Percentiles rank a stretch among this genome's conserved stretches.
Conservation (phyloP, 2,797 vertebrate species). For the Channallabes apus region DNA sequence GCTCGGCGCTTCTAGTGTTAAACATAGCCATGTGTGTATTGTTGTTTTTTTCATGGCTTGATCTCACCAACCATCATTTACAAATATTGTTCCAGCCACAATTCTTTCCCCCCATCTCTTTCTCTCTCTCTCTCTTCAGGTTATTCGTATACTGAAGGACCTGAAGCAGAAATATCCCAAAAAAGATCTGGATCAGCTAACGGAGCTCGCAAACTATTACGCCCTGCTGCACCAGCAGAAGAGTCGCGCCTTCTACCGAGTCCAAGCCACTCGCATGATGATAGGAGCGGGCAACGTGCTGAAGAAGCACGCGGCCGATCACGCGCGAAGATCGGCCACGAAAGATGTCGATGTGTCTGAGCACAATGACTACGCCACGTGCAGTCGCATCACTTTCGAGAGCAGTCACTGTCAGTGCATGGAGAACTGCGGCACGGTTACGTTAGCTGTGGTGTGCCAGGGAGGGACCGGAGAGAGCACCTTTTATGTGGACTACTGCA, state of each 20-base stretch:
- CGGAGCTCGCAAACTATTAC: conserved; percentile 91
- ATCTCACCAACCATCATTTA: too few relatives aligned
- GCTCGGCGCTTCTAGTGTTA: too few relatives aligned
- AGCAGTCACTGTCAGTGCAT: conserved; percentile 88
- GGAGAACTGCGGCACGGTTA: conserved; percentile 89
- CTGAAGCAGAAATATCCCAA: conserved; percentile 94
- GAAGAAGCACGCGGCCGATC: conserved; percentile 84
- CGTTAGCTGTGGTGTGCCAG: conserved; percentile 78
- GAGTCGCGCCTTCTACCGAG: conserved; percentile 95
- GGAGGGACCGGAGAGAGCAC: conserved; percentile 83
- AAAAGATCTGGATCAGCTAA: conserved; percentile 90
- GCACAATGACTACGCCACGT: conserved; percentile 69
- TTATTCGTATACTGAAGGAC: conserved; percentile 93
- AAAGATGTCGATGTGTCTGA: conserved; percentile 54
- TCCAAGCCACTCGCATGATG: conserved; percentile 92
- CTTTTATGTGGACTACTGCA: conserved; percentile 95
- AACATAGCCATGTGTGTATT: too few relatives aligned
- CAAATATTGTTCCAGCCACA: too few relatives aligned
- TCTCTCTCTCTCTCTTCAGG: conserved; percentile 57
- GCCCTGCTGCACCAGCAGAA: conserved; percentile 94
- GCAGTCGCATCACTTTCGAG: conserved; percentile 91
- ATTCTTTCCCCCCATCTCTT: background rate
- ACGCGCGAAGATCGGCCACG: conserved; percentile 66
- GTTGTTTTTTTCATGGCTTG: too few relatives aligned
- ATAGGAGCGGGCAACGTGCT: conserved; percentile 92